Percentiles rank a stretch among this genome's conserved stretches.
Conservation (phyloP, 2,113 vertebrate genomes). For the Hippocampus zosterae region DNA sequence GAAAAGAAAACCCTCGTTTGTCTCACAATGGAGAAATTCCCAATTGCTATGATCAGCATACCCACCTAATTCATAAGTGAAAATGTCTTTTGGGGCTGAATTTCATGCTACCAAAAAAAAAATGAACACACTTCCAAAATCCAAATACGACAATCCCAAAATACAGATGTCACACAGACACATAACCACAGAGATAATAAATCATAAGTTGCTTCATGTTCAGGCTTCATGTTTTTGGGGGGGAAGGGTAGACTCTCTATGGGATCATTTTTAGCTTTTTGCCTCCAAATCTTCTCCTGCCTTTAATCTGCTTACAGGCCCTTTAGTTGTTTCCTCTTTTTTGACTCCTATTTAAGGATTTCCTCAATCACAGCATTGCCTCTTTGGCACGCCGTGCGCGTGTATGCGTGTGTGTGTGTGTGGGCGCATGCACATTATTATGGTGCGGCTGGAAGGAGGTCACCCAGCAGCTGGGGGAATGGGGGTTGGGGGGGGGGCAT, state of each 20-base stretch:
- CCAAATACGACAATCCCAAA: not conserved
- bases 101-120: not conserved
- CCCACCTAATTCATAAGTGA: not conserved
- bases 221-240: not conserved
- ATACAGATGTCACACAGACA: not conserved
- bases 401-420: not conserved
- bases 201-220: not conserved
- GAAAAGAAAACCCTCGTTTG: no score
- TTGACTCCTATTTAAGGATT: slow-evolving; percentile 14
- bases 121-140: not conserved
- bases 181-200: not conserved
- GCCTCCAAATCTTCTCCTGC: not conserved
- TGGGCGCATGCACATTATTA: slow-evolving; percentile 15
- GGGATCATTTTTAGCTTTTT: not conserved
- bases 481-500: not conserved
- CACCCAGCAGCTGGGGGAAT: slow-evolving; percentile 47
- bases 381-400: slow-evolving; percentile 15
- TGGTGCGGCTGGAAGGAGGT: slow-evolving; percentile 57
- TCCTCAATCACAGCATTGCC: slow-evolving; percentile 30
- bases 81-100: not conserved
- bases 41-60: no score
- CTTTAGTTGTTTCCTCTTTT: slow-evolving; percentile 24
- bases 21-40: no score
- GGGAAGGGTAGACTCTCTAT: not conserved
- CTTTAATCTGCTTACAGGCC: slow-evolving; percentile 17